Percentiles rank a stretch among this genome's conserved stretches.
Evolutionary conservation across 2,888 invertebrate genomes (phyloP).

Genomic region (Schizotus pectinicornis): DNA sequence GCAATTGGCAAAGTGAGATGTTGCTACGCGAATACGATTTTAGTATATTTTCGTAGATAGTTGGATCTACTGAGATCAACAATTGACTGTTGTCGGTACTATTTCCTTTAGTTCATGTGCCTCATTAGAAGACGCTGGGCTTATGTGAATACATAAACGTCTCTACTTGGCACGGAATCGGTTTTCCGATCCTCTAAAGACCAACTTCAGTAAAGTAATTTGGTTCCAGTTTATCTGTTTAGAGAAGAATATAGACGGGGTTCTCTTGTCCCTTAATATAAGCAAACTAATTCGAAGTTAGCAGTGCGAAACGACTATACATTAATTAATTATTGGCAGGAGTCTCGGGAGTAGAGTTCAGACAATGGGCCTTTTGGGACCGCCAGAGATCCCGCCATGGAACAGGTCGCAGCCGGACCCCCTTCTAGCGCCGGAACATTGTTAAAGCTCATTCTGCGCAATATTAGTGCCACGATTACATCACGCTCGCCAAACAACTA

Average conservation of each 20-base stretch:
- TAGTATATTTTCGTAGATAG: too few relatives aligned
- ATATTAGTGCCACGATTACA: slow-evolving; percentile 12
- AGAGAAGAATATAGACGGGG: slow-evolving; percentile 20
- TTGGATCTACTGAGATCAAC: too few relatives aligned
- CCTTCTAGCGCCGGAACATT: slow-evolving; percentile 1
- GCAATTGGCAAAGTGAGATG: too few relatives aligned
- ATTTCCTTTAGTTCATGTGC: too few relatives aligned
- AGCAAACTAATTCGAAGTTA: slow-evolving; percentile 38
- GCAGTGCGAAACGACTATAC: slow-evolving; percentile 41
- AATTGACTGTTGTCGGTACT: too few relatives aligned
- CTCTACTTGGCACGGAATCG: slow-evolving; percentile 7
- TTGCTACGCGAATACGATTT: too few relatives aligned
- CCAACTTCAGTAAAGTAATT: slow-evolving; percentile 28
- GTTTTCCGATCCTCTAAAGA: slow-evolving; percentile 18
- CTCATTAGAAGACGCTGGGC: too few relatives aligned
- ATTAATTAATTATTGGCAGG: slow-evolving; percentile 43
- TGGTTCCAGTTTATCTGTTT: slow-evolving; percentile 28
- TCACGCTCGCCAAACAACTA: slow-evolving; percentile 10
- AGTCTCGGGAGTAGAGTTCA: slow-evolving; percentile 23
- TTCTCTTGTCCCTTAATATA: slow-evolving; percentile 38
- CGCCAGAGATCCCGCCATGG: neutral
- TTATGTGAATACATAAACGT: too few relatives aligned
- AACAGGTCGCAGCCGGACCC: slow-evolving; percentile 11
- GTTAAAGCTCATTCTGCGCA: slow-evolving; percentile 17
- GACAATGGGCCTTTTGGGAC: slow-evolving; percentile 23